Percentiles rank a stretch among this genome's conserved stretches.
phyloP scores from a whole-genome alignment of 2,113 vertebrate genomes.

The Phocoena sinus region DNA sequence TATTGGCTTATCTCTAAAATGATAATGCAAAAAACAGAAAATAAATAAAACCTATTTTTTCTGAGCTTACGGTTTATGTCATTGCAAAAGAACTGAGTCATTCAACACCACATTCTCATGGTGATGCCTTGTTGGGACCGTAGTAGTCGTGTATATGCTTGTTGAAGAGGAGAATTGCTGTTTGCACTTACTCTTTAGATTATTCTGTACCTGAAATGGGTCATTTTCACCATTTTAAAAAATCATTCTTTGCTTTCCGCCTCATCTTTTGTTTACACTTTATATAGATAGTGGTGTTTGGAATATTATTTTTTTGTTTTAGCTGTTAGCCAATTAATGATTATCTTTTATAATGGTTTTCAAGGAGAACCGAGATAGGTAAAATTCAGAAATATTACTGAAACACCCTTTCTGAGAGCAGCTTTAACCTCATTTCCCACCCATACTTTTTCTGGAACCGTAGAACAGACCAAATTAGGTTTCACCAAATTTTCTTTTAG shows the following conservation, averaged over 20 bases:
- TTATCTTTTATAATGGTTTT: slow-evolving; percentile 37
- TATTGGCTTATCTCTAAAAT: slow-evolving; percentile 57
- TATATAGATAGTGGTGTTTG: background rate
- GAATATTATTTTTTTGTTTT: background rate
- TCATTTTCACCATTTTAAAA: background rate
- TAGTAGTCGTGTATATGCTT: background rate
- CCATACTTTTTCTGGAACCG: slow-evolving; percentile 13
- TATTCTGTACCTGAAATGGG: background rate
- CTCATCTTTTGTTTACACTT: slow-evolving; percentile 37
- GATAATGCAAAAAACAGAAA: slow-evolving; percentile 18
- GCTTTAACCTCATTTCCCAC: background rate
- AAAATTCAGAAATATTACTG: background rate
- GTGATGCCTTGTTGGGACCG: background rate
- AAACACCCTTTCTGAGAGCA: background rate
- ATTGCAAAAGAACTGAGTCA: background rate
- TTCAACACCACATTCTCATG: background rate
- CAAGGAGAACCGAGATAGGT: slow-evolving; percentile 12
- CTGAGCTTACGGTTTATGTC: background rate
- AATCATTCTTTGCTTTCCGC: background rate
- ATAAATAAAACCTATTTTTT: background rate
- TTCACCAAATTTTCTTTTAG: slow-evolving; percentile 58
- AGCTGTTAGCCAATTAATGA: background rate
- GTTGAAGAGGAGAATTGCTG: background rate
- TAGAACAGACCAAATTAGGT: slow-evolving; percentile 28
- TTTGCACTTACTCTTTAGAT: background rate